Percentiles rank a stretch among this genome's conserved stretches.
Evolutionary conservation across 2,797 vertebrate species (phyloP).

Genomic region (Tangara arthus): DNA sequence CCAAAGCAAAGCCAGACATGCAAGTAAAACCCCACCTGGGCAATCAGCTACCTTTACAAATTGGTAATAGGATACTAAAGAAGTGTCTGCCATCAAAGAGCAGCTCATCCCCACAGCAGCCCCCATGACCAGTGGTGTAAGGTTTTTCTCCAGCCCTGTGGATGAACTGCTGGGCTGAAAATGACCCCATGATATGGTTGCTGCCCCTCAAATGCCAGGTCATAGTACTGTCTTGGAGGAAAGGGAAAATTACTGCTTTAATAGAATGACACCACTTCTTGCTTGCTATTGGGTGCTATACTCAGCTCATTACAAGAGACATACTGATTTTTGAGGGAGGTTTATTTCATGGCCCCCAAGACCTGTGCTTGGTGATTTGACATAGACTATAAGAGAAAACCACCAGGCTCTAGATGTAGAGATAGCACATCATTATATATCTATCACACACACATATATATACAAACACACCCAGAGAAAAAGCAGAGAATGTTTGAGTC

Average conservation of each 20-base stretch:
- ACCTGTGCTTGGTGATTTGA: not conserved
- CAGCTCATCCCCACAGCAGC: not conserved
- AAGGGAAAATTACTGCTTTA: not conserved
- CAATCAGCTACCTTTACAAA: slow-evolving; percentile 23
- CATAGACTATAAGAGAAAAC: not conserved
- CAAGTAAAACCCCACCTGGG: slow-evolving; percentile 41
- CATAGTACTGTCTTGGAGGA: not conserved
- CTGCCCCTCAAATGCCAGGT: not conserved
- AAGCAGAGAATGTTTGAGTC: not conserved
- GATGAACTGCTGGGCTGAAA: not conserved
- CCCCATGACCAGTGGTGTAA: not conserved
- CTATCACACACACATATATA: not conserved
- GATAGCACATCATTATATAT: not conserved
- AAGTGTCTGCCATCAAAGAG: not conserved
- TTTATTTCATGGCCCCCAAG: not conserved
- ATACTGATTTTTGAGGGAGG: not conserved
- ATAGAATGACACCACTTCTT: not conserved
- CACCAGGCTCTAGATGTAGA: not conserved
- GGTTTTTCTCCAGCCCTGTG: not conserved
- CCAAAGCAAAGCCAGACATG: not conserved
- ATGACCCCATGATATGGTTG: rapidly evolving
- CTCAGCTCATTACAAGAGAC: not conserved
- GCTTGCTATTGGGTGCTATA: not conserved
- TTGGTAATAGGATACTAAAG: not conserved
- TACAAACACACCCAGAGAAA: not conserved